Conservation (phyloP, 2,113 vertebrate species). For the Nestor notabilis region DNA sequence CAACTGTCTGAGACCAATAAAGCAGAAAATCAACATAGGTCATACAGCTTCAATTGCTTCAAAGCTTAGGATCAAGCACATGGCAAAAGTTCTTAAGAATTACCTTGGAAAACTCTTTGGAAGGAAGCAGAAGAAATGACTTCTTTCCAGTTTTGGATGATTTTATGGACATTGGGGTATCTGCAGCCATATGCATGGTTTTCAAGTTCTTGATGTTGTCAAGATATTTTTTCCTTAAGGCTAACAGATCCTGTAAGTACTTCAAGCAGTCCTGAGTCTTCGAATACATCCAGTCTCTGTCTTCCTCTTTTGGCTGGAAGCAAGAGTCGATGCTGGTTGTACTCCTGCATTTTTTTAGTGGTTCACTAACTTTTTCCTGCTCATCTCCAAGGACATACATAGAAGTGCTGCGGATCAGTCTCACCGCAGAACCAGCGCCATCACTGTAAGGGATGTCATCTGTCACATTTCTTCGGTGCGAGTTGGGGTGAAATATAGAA, state of each 20-base stretch:
- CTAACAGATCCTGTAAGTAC: conserved; percentile 91
- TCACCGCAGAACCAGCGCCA: conserved; percentile 77
- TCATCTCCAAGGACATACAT: conserved; percentile 86
- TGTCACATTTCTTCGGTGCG: conserved; percentile 54
- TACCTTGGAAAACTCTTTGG: conserved; percentile 72
- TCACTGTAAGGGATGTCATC: conserved; percentile 68
- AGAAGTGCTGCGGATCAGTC: conserved; percentile 91
- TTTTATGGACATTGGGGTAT: conserved; percentile 57
- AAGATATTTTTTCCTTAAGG: conserved; percentile 88
- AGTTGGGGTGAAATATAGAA: conserved; percentile 84
- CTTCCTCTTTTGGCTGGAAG: conserved; percentile 85
- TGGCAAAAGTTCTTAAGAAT: not conserved
- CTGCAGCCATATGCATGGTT: conserved; percentile 31
- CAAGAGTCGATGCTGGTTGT: conserved; percentile 81
- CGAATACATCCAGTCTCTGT: conserved; percentile 87
- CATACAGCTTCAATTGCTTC: not conserved
- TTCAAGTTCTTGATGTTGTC: conserved; percentile 83
- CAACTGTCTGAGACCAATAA: not conserved
- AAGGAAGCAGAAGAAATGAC: conserved; percentile 54
- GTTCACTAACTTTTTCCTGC: conserved; percentile 68
- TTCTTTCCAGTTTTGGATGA: conserved; percentile 73
- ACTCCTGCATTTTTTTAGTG: conserved; percentile 88
- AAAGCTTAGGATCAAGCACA: not conserved
- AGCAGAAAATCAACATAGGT: not conserved
- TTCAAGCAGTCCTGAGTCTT: conserved; percentile 92